A percentile compares a stretch with the other conserved stretches of the same genome.
These are phyloP conservation scores for Calameuta idolon DNA, from an alignment of 2,888 invertebrate genomes.

Conservation along the genomic window DNA sequence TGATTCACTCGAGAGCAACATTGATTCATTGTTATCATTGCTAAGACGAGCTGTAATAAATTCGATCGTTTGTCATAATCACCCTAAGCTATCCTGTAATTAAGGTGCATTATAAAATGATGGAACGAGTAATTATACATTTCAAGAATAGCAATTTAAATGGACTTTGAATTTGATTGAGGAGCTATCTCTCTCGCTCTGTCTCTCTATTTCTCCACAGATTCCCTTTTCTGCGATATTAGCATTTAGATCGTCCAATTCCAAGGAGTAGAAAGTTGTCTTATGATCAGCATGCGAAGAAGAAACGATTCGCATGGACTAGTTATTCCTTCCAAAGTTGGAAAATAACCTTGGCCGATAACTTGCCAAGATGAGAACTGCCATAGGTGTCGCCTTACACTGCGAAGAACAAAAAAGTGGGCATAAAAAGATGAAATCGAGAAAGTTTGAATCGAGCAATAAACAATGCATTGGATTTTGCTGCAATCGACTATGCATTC, in stretches of 20 bases:
- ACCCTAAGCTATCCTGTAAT: background rate
- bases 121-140: background rate
- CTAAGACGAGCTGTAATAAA: background rate
- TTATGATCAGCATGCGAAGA: slow-evolving; percentile 11
- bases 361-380: background rate
- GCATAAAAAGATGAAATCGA: background rate
- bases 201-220: background rate
- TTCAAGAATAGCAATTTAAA: background rate
- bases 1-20: background rate
- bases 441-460: background rate
- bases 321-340: background rate
- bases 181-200: background rate
- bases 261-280: slow-evolving; percentile 3
- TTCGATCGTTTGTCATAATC: background rate
- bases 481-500: background rate
- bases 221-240: background rate
- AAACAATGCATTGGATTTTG: background rate
- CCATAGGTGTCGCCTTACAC: background rate
- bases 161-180: slow-evolving; percentile 2
- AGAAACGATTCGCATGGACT: slow-evolving; percentile 5
- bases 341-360: background rate
- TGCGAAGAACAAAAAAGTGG: background rate
- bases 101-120: background rate
- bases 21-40: background rate
- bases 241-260: slow-evolving; percentile 14